Evolutionary conservation across 2,888 invertebrate species (phyloP), one percentile per base, ranked within the genome.

Genomic region (Heteropelma amictum): DNA sequence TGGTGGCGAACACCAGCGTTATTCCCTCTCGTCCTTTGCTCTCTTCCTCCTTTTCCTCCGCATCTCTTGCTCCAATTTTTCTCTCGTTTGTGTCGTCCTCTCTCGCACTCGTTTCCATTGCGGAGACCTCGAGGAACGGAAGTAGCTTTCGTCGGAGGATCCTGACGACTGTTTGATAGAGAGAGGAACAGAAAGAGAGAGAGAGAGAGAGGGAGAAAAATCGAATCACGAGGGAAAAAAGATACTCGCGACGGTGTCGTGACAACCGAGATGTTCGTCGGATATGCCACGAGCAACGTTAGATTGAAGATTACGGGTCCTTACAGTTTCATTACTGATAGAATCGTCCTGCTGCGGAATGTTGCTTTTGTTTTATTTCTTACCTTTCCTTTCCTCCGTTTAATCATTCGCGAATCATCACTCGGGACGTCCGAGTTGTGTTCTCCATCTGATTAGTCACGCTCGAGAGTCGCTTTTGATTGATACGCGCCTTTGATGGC

Each of bases 401-500:
- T 49, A 63, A 74, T 74, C 64, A 30, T 35, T 69, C 23, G 64
- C 40, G 65, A 74, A 70, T 65, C 47, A 54, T 26, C 54, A 12
- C 60, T 60, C 45, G 3, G 17, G 23, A 23, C 30, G 28, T 30
- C 49, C 45, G 33, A 42, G 64, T 23, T 30, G 28, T 14, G 54
- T 45, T 60, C 54, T 47, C 54, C 21, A 21, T 23, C 47, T 21
- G 33, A 74, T 74, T 70, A 70, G 60, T 60, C 45, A 60, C 65
- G 74, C 64, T 61, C 21, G 67, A 17, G 26, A 45, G 69, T 45
- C 35, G 51, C 30, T 30, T 61, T 35, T 54, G 54, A 70, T 74
- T 70, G 53, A 74, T 70, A 65, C 68, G 21, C 51, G 63, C 63
- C 33, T 64, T 58, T 73, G 73, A 73, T 51, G 61, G 42, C 45